phyloP scores from a whole-genome alignment of 2,113 vertebrate species.

The Azemiops feae region DNA sequence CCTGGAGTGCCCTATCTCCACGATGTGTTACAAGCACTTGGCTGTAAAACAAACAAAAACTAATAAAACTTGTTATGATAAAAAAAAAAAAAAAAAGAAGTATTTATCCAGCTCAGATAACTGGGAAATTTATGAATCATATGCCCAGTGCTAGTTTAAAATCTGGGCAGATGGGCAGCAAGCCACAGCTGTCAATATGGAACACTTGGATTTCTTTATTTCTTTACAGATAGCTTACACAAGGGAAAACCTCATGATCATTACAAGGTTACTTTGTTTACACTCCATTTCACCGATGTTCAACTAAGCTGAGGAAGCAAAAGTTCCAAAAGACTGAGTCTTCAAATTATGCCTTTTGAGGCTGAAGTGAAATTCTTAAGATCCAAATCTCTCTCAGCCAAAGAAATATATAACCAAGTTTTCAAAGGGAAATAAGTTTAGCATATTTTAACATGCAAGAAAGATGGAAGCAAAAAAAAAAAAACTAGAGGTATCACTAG shows the following conservation, averaged over 20 bases:
- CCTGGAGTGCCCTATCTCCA: too few relatives aligned
- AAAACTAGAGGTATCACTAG: background rate
- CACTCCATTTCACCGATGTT: constrained; percentile 2
- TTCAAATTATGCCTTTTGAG: background rate
- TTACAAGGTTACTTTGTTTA: constrained; percentile 6
- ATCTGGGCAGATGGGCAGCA: background rate
- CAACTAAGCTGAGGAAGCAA: background rate
- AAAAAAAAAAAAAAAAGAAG: too few relatives aligned
- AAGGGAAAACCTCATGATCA: background rate
- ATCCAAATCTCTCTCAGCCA: background rate
- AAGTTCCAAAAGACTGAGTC: background rate
- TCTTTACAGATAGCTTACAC: background rate
- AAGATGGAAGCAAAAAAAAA: background rate
- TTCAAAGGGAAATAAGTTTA: background rate
- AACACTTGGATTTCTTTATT: background rate
- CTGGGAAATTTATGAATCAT: background rate
- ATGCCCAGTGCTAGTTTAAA: background rate
- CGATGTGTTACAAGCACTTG: too few relatives aligned
- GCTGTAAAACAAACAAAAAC: too few relatives aligned
- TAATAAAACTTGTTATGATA: too few relatives aligned
- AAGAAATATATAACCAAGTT: background rate
- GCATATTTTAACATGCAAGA: background rate
- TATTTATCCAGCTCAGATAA: too few relatives aligned
- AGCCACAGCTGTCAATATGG: background rate
- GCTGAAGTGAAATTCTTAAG: background rate